Evolutionary conservation across 2,888 invertebrate genomes (phyloP), one percentile per base, ranked within the genome.

Genomic region (Lasioglossum villosulum): DNA sequence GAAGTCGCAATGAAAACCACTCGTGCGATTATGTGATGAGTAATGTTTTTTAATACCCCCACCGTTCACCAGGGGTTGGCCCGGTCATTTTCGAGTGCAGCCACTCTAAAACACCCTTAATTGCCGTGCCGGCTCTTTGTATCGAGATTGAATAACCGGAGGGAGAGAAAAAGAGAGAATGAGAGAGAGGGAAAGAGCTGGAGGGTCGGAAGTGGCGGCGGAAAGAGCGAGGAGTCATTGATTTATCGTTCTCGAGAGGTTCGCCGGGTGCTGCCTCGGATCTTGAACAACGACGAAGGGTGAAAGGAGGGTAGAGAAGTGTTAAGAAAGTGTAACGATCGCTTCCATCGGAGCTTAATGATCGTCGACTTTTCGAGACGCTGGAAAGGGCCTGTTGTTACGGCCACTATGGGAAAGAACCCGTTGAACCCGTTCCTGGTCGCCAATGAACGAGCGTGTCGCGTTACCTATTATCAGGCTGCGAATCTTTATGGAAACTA

Each of bases 101-200:
- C 93, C 93, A 95, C 94, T 95, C 94, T 92, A 95, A 95, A 95
- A 95, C 94, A 95, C 94, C 95, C 95, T 95, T 95, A 95, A 95
- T 95, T 95, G 95, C 95, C 93, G 78, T 80, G 86, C 84, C 88
- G 76, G 86, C 84, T 90, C 86, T 91, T 91, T 90, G 88, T 91
- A 87, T 77, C 80, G 84, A 77, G 70, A 70, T 82, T 80, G 84
- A 82, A 81, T 88, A 78, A 74, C 75, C 63, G 12, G 37, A 52
- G 66, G 30, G 82, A 71, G 59, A 73, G 48, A 48, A 78, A 72
- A n/a, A 70, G 79, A 12, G 37, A 52, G 63, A 37, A 79, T 63
- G 52, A 70, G 42, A 72, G 42, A 74, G 86, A 74, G 68, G 3
- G 78, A 80, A 42, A 37, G 76, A 76, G 71, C 37, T 48, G 4